Evolutionary conservation across 2,113 vertebrate species (phyloP).

Genomic region (Gadus macrocephalus): DNA sequence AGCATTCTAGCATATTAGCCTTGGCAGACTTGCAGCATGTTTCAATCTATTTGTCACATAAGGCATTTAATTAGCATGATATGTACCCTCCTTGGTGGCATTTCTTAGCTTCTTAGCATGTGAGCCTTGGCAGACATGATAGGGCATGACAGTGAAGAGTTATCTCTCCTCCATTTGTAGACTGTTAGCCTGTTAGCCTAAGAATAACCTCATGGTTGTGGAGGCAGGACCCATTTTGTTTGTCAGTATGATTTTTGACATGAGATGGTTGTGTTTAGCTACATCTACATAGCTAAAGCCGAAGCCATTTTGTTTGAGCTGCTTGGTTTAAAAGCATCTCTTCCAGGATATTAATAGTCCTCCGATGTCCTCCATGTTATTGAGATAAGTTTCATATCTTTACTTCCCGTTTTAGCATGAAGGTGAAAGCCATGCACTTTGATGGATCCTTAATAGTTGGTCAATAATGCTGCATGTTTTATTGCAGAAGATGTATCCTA

Average conservation of each 20-base stretch:
- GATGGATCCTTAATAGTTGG: slow-evolving; percentile 54
- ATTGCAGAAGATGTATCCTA: slow-evolving; percentile 43
- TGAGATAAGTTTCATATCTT: slow-evolving; percentile 14
- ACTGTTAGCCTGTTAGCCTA: no score
- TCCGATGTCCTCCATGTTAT: slow-evolving; percentile 32
- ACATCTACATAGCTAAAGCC: slow-evolving; percentile 22
- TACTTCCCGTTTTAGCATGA: slow-evolving; percentile 48
- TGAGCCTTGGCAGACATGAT: no score
- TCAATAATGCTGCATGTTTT: slow-evolving; percentile 54
- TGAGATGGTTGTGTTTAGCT: slow-evolving; percentile 47
- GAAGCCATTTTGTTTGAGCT: slow-evolving; percentile 49
- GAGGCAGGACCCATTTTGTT: slow-evolving; percentile 10
- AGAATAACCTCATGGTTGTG: no score
- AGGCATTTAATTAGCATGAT: no score
- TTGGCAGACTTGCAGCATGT: no score
- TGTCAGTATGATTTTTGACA: slow-evolving; percentile 44
- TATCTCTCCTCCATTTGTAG: no score
- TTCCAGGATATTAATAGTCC: slow-evolving; percentile 39
- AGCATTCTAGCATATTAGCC: no score
- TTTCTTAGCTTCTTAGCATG: no score
- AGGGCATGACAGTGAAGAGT: no score
- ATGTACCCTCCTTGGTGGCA: no score
- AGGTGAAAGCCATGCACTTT: slow-evolving; percentile 44
- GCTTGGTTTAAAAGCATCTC: slow-evolving; percentile 40
- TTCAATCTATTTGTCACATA: no score